Evolutionary conservation across 2,797 vertebrate species (phyloP), one percentile per base, ranked within the genome.

Genomic region (Labeo calbasu): DNA sequence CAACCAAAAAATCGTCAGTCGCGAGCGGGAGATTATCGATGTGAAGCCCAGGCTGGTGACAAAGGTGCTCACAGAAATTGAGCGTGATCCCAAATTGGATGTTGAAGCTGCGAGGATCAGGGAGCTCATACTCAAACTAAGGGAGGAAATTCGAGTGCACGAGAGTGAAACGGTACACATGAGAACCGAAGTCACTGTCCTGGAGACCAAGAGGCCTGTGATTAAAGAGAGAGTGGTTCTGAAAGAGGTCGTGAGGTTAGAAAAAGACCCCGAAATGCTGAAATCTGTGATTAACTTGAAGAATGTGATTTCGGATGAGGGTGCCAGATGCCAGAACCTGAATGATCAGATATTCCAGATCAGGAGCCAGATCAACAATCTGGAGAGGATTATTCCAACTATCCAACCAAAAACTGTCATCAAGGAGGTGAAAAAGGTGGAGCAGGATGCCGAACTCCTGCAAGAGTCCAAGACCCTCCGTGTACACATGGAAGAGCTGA

Each of bases 191-290:
- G 92, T 99, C 77, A 92, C 92, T 1, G 36, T 96, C 85, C 91
- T 99, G 57, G 92, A 96, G 86, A 89, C 93, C 92, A 95, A 96
- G 90, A 95, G 95, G 88, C 95, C 92, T 13, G 94, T 91, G 0
- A 94, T 98, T 89, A 94, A 91, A 90, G 95, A 98, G 92, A 97
- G 80, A 81, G 91, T 99, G 0, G 94, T 99, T 6, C 94, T 97
- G 84, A 99, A 98, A 82, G 98, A 99, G 65, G 95, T 98, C 80
- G 94, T 99, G 68, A 97, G 93, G 88, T 84, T 98, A 5, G 96
- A 99, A 85, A 98, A 96, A 90, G 96, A 97, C 89, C 97, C 96
- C 9, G 95, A 96, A 78, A 98, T 97, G 96, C 87, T 98, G 23
- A 97, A 95, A 91, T 94, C 96, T 0, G 87, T 96, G 71, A 91